These are phyloP conservation scores for Peromyscus polionotus DNA, from an alignment of 2,113 vertebrate species.

Conservation along the genomic window DNA sequence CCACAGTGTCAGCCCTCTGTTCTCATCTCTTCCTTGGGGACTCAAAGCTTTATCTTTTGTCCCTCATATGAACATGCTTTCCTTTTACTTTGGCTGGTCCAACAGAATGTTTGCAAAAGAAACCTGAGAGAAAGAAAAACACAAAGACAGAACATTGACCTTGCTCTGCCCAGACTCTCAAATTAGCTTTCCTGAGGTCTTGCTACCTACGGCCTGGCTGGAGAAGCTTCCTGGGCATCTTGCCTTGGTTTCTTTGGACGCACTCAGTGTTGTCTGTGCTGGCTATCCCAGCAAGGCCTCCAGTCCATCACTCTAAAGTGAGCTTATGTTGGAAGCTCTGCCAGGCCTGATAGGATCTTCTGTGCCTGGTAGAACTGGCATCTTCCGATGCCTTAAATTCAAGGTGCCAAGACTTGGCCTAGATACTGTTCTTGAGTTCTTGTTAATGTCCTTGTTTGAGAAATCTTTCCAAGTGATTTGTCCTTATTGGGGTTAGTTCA, in stretches of 20 bases:
- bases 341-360: constrained; percentile 23
- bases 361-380: constrained; percentile 34
- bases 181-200: neutral
- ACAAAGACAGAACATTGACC: neutral
- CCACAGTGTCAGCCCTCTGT: neutral
- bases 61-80: constrained; percentile 3
- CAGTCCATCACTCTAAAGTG: neutral
- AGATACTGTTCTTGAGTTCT: neutral
- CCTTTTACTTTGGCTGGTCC: constrained; percentile 5
- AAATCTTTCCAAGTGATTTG: neutral
- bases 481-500: neutral
- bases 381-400: neutral
- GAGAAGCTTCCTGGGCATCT: neutral
- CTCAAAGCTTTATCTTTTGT: neutral
- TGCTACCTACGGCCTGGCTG: neutral
- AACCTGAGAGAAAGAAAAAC: constrained; percentile 48
- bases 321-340: constrained; percentile 2
- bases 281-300: neutral
- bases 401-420: neutral
- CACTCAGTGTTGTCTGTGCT: neutral
- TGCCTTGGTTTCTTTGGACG: neutral
- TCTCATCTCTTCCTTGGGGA: neutral
- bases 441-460: neutral
- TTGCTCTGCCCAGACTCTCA: neutral
- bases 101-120: constrained; percentile 11